Conservation (phyloP, 1,140 invertebrate species). For the Eurosta solidaginis region DNA sequence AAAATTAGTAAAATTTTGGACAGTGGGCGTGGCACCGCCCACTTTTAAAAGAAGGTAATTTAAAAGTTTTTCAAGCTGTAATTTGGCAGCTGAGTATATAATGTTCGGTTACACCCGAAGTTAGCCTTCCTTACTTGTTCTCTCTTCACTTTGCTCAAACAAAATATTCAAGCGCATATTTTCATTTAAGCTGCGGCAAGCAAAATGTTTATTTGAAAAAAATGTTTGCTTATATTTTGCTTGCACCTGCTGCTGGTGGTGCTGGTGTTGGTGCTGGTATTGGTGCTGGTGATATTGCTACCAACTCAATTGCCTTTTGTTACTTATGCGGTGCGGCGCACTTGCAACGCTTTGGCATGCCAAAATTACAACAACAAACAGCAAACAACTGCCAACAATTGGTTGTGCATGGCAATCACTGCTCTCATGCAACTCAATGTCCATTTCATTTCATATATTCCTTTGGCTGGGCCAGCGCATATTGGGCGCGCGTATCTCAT, state of each 20-base stretch:
- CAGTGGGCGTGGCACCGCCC: too few relatives aligned
- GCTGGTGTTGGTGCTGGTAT: not conserved
- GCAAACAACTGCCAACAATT: not conserved
- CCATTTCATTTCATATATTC: not conserved
- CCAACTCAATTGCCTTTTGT: too few relatives aligned
- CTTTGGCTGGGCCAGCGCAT: not conserved
- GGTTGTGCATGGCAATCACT: not conserved
- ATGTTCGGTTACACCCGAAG: too few relatives aligned
- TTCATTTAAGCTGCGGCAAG: conserved; percentile 1
- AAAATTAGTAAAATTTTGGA: too few relatives aligned
- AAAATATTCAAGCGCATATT: not conserved
- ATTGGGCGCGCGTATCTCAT: too few relatives aligned
- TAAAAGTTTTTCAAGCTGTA: too few relatives aligned
- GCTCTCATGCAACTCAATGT: not conserved
- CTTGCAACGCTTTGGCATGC: not conserved
- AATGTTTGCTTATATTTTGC: conserved; percentile 3
- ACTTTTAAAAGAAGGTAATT: too few relatives aligned
- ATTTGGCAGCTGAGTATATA: too few relatives aligned
- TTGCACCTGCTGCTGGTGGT: not conserved
- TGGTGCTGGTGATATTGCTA: too few relatives aligned
- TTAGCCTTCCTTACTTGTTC: not conserved
- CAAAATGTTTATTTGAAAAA: not conserved
- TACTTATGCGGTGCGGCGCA: not conserved
- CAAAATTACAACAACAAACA: not conserved
- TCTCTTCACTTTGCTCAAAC: not conserved